Base-by-base conservation (phyloP, 2,888 invertebrate genomes). In the Arge pagana region DNA sequence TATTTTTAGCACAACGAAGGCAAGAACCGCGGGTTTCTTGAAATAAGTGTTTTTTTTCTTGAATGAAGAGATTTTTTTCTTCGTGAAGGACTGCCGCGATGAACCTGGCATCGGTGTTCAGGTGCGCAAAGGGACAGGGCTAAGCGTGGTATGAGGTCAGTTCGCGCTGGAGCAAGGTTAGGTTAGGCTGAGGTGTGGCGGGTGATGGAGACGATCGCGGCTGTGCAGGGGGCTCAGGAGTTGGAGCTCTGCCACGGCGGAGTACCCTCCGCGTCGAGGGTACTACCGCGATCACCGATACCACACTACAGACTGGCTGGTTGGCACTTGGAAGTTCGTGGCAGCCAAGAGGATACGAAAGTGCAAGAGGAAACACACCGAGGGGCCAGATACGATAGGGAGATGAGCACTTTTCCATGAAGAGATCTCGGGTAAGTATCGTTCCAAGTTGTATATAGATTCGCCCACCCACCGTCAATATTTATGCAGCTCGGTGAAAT, bases 251-350 rank as follows among this genome's bases (percentile, higher is more conserved):
- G 74, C 75, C 75, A 74, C 68, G 66, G 67, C 60, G 61, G 69
- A 73, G 72, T 64, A 71, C 69, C 65, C 72, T 72, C 64, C 60
- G 69, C 61, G 67, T 72, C 66, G 65, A 75, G 75, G 63, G 72
- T 72, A 66, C 75, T 74, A 74, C 73, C 68, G 59, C 68, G 72
- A 76, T 75, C 74, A 72, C 72, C 71, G 74, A 76, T 75, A 74
- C 71, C 65, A 70, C 70, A 69, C 70, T 71, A 68, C 63, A 71
- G 61, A 54, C 52, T 30, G 36, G 37, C 66, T 63, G 67, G 66
- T 68, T 62, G 67, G 65, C 45, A 55, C 53, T 53, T 48, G 53
- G 42, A 33, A 24, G 33, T 33, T 45, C 45, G 33, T 10, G 45
- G 45, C 45, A 35, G 33, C 45, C 45, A 45, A 45, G 45, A 45